Conservation (phyloP, 1,140 invertebrate species). For the Eumeta japonica region DNA sequence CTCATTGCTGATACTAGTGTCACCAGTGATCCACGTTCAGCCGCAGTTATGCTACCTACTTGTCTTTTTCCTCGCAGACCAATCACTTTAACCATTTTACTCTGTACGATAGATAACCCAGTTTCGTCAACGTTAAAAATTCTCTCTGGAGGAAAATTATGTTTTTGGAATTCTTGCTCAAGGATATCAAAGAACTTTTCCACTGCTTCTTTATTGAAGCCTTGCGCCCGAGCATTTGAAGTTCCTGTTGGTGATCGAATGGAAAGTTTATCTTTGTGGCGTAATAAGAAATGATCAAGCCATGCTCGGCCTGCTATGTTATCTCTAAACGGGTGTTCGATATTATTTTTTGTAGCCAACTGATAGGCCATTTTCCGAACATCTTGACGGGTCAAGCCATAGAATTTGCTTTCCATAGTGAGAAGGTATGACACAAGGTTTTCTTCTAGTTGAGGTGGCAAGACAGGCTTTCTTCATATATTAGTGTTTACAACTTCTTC, state of each 20-base stretch:
- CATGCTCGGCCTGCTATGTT: conserved; percentile 11
- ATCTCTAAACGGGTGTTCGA: conserved; percentile 11
- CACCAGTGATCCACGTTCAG: conserved; percentile 21
- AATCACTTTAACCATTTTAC: conserved; percentile 22
- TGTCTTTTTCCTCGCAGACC: conserved; percentile 24
- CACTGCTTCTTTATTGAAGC: conserved; percentile 26
- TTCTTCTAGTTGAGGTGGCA: conserved; percentile 8
- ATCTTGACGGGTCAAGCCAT: conserved; percentile 13
- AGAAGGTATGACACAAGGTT: conserved; percentile 11
- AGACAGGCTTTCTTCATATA: conserved; percentile 7
- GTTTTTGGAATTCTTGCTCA: conserved; percentile 18
- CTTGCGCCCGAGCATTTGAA: conserved; percentile 20
- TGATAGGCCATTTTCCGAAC: conserved; percentile 15
- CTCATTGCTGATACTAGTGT: conserved; percentile 22
- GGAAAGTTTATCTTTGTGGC: conserved; percentile 19
- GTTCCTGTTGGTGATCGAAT: conserved; percentile 26
- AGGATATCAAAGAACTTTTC: conserved; percentile 28
- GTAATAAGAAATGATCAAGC: conserved; percentile 17
- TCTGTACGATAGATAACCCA: conserved; percentile 25
- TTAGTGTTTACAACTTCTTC: conserved; percentile 2
- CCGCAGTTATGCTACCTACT: conserved; percentile 22
- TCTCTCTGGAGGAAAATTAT: conserved; percentile 19
- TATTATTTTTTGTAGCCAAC: conserved; percentile 14
- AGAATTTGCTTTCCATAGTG: conserved; percentile 15
- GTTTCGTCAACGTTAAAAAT: conserved; percentile 40